Base-by-base conservation (phyloP, 1,140 invertebrate species). In the Hormaphis cornu region DNA sequence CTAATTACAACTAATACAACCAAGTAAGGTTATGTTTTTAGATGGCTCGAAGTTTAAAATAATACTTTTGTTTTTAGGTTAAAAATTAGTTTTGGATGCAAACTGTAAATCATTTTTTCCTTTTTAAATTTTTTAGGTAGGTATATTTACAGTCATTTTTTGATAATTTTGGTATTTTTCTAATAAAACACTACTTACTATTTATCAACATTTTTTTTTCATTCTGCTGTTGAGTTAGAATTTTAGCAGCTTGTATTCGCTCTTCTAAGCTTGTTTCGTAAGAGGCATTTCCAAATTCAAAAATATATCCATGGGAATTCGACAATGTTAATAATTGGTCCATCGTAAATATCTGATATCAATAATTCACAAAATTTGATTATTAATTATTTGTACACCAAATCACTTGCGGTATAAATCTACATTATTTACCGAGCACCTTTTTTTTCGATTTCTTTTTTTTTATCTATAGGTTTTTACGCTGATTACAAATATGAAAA, bases 201-300 rank as follows among this genome's bases (percentile, higher is more conserved):
- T n/a, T n/a, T n/a, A n/a, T n/a, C n/a, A n/a, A 35, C 50, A 33
- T 50, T 33, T n/a, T 28, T 30, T 48, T 3, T 14, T 5, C 9
- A 22, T 24, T 50, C 33, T 50, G 18, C n/a, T 66, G 16, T 35
- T 50, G 61, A 8, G 10, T 66, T 66, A 48, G 40, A 26, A 16
- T 14, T 33, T 50, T 50, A 22, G 61, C 61, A 20, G 61, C 61
- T 66, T 66, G 18, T 35, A 66, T 66, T 1, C 61, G 61, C 33
- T 66, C 61, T 8, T 66, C 61, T 28, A 66, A 66, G 22, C 44
- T 50, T 3, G 22, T 50, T 50, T 33, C 24, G 2, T 33, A 48
- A 50, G 61, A 30, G 18, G 26, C 33, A 66, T 66, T 18, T 22
- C 61, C 44, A 22, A 24, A 10, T 30, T 66, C 42, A 30, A 66